Evolutionary conservation across 2,888 invertebrate species (phyloP).

Genomic region (Leptinotarsa tumamoca): DNA sequence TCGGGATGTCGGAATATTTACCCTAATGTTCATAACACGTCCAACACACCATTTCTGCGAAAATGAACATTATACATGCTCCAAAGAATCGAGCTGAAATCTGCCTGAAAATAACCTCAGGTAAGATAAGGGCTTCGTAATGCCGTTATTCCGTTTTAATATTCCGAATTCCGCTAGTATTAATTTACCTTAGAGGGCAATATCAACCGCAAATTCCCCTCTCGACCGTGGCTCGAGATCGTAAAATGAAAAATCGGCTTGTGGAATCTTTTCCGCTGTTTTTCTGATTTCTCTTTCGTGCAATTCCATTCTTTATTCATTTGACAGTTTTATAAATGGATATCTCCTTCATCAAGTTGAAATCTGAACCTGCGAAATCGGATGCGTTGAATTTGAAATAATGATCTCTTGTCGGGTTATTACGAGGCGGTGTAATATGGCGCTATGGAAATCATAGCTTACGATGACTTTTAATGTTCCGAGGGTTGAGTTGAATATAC

Average conservation of each 20-base stretch:
- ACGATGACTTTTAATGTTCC: constrained; percentile 12
- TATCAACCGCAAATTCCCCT: constrained; percentile 9
- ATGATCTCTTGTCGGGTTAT: constrained; percentile 41
- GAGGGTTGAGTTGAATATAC: background rate
- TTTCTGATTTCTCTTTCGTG: constrained; percentile 19
- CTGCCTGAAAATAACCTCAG: background rate
- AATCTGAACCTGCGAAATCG: constrained; percentile 42
- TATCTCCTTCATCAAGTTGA: constrained; percentile 40
- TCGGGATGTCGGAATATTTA: too few species aligned
- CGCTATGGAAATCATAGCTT: constrained; percentile 8
- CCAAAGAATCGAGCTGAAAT: background rate
- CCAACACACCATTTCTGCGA: too few species aligned
- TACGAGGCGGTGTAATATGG: constrained; percentile 16
- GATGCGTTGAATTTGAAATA: constrained; percentile 40
- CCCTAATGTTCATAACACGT: too few species aligned
- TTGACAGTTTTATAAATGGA: constrained; percentile 43
- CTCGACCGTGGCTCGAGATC: constrained; percentile 7
- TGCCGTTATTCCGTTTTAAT: constrained; percentile 15
- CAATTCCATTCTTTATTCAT: constrained; percentile 30
- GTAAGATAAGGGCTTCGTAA: constrained; percentile 13
- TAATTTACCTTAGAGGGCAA: constrained; percentile 15
- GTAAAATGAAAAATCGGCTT: constrained; percentile 15
- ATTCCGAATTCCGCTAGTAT: constrained; percentile 13
- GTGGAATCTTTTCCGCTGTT: constrained; percentile 17
- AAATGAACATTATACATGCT: background rate